These are phyloP conservation scores for Ceyx erithaca DNA, from an alignment of 2,797 vertebrate species.

Conservation along the genomic window DNA sequence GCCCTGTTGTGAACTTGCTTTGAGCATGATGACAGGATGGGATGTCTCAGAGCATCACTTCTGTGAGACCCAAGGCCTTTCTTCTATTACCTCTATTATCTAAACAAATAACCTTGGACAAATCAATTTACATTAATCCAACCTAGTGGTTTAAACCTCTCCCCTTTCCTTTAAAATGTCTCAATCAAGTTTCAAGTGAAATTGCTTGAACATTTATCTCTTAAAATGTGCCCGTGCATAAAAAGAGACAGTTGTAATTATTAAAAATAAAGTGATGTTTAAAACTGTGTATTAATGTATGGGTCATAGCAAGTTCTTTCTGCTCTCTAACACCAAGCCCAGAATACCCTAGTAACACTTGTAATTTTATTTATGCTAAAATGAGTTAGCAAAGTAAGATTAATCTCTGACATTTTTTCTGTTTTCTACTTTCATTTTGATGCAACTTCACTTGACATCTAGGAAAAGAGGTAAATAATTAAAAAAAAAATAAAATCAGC, in stretches of 20 bases:
- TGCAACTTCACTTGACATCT: not conserved
- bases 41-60: slow-evolving; percentile 85
- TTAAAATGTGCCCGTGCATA: slow-evolving; percentile 5
- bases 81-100: slow-evolving; percentile 89
- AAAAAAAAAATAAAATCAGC: not conserved
- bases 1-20: slow-evolving; percentile 90
- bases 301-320: not conserved
- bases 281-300: not conserved
- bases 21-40: slow-evolving; percentile 88
- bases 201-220: slow-evolving; percentile 40
- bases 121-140: slow-evolving; percentile 90
- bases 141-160: slow-evolving; percentile 80
- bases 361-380: not conserved
- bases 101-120: slow-evolving; percentile 91
- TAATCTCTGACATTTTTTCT: not conserved
- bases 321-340: not conserved
- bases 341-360: not conserved
- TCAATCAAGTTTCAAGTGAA: slow-evolving; percentile 73
- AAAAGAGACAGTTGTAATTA: slow-evolving; percentile 10
- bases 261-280: not conserved
- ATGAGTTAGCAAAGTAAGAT: not conserved
- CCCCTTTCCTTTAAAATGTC: slow-evolving; percentile 76
- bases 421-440: not conserved
- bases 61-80: slow-evolving; percentile 84
- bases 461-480: not conserved